These are phyloP conservation scores for Diplazon laetatorius DNA, from an alignment of 2,888 invertebrate genomes.

Conservation along the genomic window DNA sequence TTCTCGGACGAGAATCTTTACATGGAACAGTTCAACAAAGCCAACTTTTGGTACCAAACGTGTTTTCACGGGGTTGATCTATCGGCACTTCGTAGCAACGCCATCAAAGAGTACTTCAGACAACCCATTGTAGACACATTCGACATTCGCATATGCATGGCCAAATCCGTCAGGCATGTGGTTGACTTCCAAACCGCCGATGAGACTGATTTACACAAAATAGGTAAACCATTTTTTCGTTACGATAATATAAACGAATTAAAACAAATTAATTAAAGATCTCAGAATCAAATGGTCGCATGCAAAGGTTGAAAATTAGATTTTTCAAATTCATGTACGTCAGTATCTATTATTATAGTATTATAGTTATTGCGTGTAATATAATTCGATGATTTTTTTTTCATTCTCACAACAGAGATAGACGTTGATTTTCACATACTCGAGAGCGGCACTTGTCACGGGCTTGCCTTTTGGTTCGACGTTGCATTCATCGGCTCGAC, in stretches of 20 bases:
- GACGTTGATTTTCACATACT: slow-evolving; percentile 96
- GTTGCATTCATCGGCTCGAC: slow-evolving; percentile 96
- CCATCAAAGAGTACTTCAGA: slow-evolving; percentile 98
- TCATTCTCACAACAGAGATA: slow-evolving; percentile 88
- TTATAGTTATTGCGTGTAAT: not conserved
- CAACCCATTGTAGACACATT: slow-evolving; percentile 99
- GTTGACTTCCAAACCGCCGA: slow-evolving; percentile 96
- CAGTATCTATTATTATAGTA: no score
- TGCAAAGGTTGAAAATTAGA: no score
- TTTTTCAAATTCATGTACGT: no score
- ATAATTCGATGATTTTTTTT: slow-evolving; percentile 5
- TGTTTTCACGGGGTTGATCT: slow-evolving; percentile 99
- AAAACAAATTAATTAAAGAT: no score
- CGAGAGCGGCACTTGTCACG: slow-evolving; percentile 97
- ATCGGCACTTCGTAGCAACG: slow-evolving; percentile 94
- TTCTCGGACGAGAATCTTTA: slow-evolving; percentile 98
- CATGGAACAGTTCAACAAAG: slow-evolving; percentile 99
- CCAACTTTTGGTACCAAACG: slow-evolving; percentile 99
- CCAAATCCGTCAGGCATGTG: slow-evolving; percentile 95
- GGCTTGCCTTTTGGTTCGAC: slow-evolving; percentile 99
- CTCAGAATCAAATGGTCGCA: no score
- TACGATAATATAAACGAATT: no score
- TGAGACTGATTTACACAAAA: slow-evolving; percentile 96
- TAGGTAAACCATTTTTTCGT: slow-evolving; percentile 84
- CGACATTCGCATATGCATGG: slow-evolving; percentile 98